phyloP scores from a whole-genome alignment of 2,113 vertebrate genomes.

The Salminus brasiliensis region DNA sequence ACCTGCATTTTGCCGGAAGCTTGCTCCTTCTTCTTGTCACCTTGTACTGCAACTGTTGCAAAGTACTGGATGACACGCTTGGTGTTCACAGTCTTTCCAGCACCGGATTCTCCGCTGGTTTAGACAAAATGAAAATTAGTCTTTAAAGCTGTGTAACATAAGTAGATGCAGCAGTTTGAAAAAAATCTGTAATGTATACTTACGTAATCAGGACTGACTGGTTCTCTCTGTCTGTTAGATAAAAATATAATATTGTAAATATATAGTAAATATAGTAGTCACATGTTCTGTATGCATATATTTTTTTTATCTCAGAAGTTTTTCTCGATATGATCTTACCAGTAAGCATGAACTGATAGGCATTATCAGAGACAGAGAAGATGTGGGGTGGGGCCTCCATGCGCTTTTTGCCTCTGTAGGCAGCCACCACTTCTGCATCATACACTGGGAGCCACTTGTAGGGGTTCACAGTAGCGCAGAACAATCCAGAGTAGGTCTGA shows the following conservation, averaged over 20 bases:
- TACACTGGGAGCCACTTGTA: slow-evolving; percentile 81
- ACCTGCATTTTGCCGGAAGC: slow-evolving; percentile 49
- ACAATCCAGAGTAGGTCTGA: slow-evolving; percentile 51
- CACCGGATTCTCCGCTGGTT: slow-evolving; percentile 57
- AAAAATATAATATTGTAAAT: not conserved
- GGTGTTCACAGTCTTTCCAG: slow-evolving; percentile 55
- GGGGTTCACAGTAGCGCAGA: slow-evolving; percentile 49
- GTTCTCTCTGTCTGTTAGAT: slow-evolving; percentile 55
- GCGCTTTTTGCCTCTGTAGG: not conserved
- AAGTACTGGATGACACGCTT: slow-evolving; percentile 42
- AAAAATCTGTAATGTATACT: slow-evolving; percentile 53
- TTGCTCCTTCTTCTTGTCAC: slow-evolving; percentile 21
- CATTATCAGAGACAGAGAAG: not conserved
- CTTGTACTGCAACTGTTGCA: slow-evolving; percentile 41
- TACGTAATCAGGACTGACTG: slow-evolving; percentile 73
- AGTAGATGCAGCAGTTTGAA: no score
- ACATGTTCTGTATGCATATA: not conserved
- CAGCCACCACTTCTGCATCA: slow-evolving; percentile 49
- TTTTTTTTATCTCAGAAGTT: not conserved
- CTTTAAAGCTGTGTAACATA: not conserved
- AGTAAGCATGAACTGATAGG: slow-evolving; percentile 44
- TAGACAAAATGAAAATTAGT: not conserved
- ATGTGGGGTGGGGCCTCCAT: not conserved
- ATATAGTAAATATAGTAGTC: no score
- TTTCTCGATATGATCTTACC: slow-evolving; percentile 20